Conservation (phyloP, 2,888 invertebrate genomes). For the Melipona bicolor region DNA sequence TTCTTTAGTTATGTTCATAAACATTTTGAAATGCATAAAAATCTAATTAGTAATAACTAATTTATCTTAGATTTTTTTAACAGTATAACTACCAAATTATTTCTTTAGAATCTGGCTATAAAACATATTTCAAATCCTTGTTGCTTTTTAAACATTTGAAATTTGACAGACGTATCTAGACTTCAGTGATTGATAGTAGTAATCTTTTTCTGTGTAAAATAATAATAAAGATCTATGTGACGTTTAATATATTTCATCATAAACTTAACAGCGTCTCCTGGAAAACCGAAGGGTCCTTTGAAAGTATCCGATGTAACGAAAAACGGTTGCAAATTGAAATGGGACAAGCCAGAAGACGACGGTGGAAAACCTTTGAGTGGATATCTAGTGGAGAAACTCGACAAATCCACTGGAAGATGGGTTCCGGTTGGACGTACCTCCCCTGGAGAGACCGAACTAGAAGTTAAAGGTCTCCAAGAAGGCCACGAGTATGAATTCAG, state of each 20-base stretch:
- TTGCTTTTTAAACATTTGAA: no score
- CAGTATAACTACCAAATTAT: not conserved
- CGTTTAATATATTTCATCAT: not conserved
- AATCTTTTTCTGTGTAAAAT: not conserved
- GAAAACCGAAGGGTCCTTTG: conserved; percentile 95
- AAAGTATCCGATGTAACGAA: conserved; percentile 95
- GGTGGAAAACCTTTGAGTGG: conserved; percentile 97
- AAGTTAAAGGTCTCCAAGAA: conserved; percentile 94
- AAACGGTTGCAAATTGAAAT: conserved; percentile 94
- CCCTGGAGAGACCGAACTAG: conserved; percentile 91
- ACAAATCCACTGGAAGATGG: conserved; percentile 96
- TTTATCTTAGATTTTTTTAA: no score
- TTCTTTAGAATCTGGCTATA: not conserved
- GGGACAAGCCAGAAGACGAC: conserved; percentile 98
- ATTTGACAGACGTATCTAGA: no score
- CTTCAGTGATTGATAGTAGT: not conserved
- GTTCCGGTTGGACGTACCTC: conserved; percentile 95
- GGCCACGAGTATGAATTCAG: conserved; percentile 97
- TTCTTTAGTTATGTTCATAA: no score
- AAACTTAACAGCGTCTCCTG: conserved; percentile 88
- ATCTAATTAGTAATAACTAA: no score
- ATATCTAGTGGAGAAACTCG: conserved; percentile 97
- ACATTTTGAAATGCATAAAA: no score
- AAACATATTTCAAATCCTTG: no score
- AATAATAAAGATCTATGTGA: not conserved